Evolutionary conservation across 1,140 invertebrate species (phyloP).

Genomic region (Periplaneta americana): DNA sequence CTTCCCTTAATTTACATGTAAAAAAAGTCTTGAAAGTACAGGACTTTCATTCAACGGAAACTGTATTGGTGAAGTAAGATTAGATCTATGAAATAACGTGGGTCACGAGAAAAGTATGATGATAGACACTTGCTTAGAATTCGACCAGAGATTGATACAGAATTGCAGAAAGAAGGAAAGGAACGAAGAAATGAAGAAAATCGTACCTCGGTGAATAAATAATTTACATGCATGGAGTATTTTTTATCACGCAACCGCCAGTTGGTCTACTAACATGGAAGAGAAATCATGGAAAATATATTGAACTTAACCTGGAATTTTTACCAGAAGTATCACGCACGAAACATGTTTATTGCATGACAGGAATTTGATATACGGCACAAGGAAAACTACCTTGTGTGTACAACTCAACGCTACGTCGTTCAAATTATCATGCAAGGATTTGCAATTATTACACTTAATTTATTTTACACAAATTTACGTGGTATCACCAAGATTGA

Average conservation of each 20-base stretch:
- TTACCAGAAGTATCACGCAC: background rate
- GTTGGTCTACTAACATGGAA: background rate
- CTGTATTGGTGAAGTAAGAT: too few species aligned
- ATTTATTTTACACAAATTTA: too few species aligned
- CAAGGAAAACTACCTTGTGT: too few species aligned
- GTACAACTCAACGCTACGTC: too few species aligned
- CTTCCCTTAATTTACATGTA: too few species aligned
- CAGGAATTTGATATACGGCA: too few species aligned
- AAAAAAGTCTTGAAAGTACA: too few species aligned
- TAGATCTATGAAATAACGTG: too few species aligned
- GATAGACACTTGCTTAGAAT: background rate
- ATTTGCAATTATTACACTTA: too few species aligned
- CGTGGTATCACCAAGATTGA: too few species aligned
- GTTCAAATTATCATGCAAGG: too few species aligned
- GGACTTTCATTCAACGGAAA: too few species aligned
- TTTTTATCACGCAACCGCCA: background rate
- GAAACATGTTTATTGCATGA: background rate
- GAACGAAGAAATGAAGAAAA: background rate
- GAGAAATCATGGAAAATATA: background rate
- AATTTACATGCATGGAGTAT: background rate
- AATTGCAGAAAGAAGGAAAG: background rate
- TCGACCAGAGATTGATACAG: background rate
- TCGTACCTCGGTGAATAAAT: background rate
- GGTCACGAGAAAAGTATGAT: background rate
- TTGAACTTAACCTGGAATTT: background rate